Percentiles rank a stretch among this genome's conserved stretches.
Evolutionary conservation across 2,888 invertebrate genomes (phyloP).

Genomic region (Pocota personata): DNA sequence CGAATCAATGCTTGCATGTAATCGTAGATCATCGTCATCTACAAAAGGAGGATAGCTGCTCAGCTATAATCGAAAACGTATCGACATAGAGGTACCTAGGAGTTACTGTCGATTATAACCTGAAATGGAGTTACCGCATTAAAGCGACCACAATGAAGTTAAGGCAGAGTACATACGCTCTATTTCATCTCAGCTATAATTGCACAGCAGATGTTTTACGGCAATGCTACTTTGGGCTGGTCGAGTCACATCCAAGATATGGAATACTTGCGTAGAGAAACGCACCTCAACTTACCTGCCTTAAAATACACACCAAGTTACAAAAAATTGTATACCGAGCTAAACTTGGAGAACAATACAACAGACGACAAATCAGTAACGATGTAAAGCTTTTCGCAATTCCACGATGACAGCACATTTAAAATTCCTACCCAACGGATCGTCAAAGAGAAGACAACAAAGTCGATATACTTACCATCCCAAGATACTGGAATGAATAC

Average conservation of each 20-base stretch:
- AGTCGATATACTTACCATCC: background rate
- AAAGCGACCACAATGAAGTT: too few relatives aligned
- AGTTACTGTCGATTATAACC: too few relatives aligned
- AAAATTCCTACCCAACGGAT: background rate
- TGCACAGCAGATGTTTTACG: background rate
- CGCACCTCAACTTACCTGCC: background rate
- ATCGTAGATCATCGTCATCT: too few relatives aligned
- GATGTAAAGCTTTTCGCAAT: background rate
- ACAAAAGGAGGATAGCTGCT: too few relatives aligned
- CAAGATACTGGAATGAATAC: background rate
- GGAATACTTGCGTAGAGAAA: background rate
- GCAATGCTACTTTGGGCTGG: background rate
- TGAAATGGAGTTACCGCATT: too few relatives aligned
- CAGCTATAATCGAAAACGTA: too few relatives aligned
- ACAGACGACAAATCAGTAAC: background rate
- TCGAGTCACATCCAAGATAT: background rate
- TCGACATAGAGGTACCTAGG: too few relatives aligned
- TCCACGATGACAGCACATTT: background rate
- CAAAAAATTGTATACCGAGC: background rate
- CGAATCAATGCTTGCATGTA: too few relatives aligned
- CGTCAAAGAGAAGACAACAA: background rate
- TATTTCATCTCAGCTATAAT: background rate
- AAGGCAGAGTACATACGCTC: background rate
- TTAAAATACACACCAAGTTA: background rate
- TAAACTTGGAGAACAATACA: background rate